Percentiles rank a stretch among this genome's conserved stretches.
These are phyloP conservation scores for Tinea semifulvella DNA, from an alignment of 2,888 invertebrate genomes.

Conservation along the genomic window DNA sequence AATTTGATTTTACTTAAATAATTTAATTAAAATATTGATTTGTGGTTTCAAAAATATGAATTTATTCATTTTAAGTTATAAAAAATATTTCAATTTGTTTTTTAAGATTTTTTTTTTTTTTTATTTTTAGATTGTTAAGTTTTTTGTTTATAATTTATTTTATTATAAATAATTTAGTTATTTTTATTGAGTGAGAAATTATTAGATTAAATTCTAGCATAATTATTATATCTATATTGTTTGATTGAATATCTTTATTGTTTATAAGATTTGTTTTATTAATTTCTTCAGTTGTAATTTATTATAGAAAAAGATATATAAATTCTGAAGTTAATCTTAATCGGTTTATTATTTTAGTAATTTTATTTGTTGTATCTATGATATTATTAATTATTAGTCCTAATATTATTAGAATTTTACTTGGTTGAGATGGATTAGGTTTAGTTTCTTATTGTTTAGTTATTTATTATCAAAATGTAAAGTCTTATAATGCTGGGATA, in stretches of 20 bases:
- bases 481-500: conserved; percentile 75
- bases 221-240: conserved; percentile 63
- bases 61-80: conserved; percentile 58
- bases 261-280: conserved; percentile 72
- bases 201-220: conserved; percentile 54
- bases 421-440: conserved; percentile 79
- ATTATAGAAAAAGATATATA: conserved; percentile 73
- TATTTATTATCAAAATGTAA: conserved; percentile 75
- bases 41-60: conserved; percentile 71
- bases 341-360: conserved; percentile 72
- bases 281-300: conserved; percentile 73
- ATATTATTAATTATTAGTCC: conserved; percentile 73
- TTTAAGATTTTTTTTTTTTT: conserved; percentile 33
- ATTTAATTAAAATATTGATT: conserved; percentile 75
- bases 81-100: conserved; percentile 11
- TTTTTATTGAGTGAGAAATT: conserved; percentile 66
- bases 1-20: conserved; percentile 69
- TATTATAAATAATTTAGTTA: conserved; percentile 45
- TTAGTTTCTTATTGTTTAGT: conserved; percentile 77
- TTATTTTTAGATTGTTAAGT: conserved; percentile 47
- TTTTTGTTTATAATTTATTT: conserved; percentile 49
- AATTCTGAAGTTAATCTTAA: conserved; percentile 59
- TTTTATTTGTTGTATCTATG: conserved; percentile 74
- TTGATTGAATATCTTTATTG: conserved; percentile 71
- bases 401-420: conserved; percentile 74